These are phyloP conservation scores for Copidosoma floridanum DNA, from an alignment of 1,140 invertebrate species.

Conservation along the genomic window DNA sequence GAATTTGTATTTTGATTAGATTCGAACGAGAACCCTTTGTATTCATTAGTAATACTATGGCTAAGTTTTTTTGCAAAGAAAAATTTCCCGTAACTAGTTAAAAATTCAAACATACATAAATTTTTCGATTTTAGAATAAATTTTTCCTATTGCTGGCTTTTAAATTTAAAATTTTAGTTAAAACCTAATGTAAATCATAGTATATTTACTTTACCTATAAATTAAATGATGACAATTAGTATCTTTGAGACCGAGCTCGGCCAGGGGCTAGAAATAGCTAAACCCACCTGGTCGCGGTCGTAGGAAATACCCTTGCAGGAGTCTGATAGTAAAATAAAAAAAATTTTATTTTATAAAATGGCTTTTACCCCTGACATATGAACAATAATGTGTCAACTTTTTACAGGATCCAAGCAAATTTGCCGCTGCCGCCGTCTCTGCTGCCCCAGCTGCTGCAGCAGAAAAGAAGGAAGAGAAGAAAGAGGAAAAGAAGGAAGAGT, in stretches of 20 bases:
- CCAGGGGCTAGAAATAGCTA: constrained; percentile 56
- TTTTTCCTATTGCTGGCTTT: too few species aligned
- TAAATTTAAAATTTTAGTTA: too few species aligned
- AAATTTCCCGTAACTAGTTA: constrained; percentile 34
- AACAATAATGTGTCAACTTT: too few species aligned
- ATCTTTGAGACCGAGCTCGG: too few species aligned
- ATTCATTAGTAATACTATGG: neutral
- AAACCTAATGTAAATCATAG: too few species aligned
- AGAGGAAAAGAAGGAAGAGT: constrained; percentile 77
- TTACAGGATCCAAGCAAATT: constrained; percentile 91
- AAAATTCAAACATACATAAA: too few species aligned
- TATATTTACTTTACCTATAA: too few species aligned
- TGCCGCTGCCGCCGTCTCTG: constrained; percentile 66
- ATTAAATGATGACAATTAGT: too few species aligned
- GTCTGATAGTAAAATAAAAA: constrained; percentile 35
- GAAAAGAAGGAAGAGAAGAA: constrained; percentile 66
- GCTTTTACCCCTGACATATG: too few species aligned
- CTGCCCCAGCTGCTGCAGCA: constrained; percentile 63
- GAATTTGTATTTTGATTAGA: neutral
- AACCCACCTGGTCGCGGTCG: constrained; percentile 50
- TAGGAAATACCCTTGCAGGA: constrained; percentile 34
- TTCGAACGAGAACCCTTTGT: neutral
- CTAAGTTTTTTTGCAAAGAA: constrained; percentile 36
- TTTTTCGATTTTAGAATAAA: too few species aligned
- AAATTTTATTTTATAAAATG: neutral